Conservation (phyloP, 2,797 vertebrate genomes). For the Chelmon rostratus region DNA sequence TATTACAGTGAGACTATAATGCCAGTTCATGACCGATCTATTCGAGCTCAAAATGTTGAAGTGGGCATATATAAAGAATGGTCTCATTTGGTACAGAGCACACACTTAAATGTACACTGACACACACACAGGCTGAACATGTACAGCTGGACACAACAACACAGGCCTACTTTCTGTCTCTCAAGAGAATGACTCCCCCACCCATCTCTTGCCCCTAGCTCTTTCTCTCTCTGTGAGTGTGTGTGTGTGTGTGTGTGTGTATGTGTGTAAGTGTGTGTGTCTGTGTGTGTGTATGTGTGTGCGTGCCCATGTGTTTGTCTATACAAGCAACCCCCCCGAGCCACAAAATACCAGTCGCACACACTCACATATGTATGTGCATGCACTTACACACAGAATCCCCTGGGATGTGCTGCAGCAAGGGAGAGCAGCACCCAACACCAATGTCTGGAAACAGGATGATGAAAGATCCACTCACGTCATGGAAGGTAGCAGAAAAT, state of each 20-base stretch:
- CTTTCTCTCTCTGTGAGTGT: conserved; percentile 26
- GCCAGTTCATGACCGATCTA: conserved; percentile 2
- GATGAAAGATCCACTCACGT: conserved; percentile 78
- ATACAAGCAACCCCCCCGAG: too few relatives aligned
- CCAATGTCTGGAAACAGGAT: conserved; percentile 77
- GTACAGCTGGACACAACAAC: conserved; percentile 79
- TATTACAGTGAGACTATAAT: background rate
- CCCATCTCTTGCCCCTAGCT: conserved; percentile 38
- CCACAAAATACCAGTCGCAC: conserved; percentile 54
- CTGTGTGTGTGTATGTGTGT: too few relatives aligned
- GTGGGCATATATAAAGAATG: conserved; percentile 31
- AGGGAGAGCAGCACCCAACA: conserved; percentile 79
- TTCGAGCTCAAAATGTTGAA: conserved; percentile 32
- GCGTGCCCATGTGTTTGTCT: too few relatives aligned
- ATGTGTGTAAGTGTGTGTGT: too few relatives aligned
- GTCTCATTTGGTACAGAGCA: conserved; percentile 44
- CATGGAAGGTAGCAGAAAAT: conserved; percentile 68
- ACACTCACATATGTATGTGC: conserved; percentile 21
- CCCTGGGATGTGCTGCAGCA: conserved; percentile 58
- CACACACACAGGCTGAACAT: conserved; percentile 71
- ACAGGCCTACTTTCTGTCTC: conserved; percentile 60
- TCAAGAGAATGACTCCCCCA: conserved; percentile 59
- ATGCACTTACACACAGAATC: conserved; percentile 43
- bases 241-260: conserved; percentile 21
- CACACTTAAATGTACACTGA: conserved; percentile 47